phyloP scores from a whole-genome alignment of 2,113 vertebrate genomes.

The Nesoenas mayeri region DNA sequence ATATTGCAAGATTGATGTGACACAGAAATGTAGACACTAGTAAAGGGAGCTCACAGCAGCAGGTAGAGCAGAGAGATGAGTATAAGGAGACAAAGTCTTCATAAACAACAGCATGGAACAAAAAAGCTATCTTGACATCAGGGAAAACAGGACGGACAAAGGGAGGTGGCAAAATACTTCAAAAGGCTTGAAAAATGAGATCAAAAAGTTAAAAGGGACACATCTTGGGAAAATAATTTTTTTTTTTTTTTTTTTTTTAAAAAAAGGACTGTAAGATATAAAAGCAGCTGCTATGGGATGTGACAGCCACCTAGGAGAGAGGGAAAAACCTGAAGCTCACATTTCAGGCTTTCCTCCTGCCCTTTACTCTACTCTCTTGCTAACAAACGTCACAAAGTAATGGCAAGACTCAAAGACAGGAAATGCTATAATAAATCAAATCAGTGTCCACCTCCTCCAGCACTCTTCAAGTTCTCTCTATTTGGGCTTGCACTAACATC shows the following conservation, averaged over 20 bases:
- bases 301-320: background rate
- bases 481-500: background rate
- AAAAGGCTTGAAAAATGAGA: slow-evolving; percentile 14
- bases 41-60: slow-evolving; percentile 28
- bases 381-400: background rate
- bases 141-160: slow-evolving; percentile 15
- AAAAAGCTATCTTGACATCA: background rate
- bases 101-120: background rate
- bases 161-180: slow-evolving; percentile 1
- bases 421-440: background rate
- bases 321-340: background rate
- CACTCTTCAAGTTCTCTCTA: background rate
- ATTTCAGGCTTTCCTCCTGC: background rate
- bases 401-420: background rate
- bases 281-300: background rate
- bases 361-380: background rate
- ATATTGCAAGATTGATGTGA: slow-evolving; percentile 64
- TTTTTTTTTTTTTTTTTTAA: no score
- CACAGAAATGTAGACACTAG: slow-evolving; percentile 56
- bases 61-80: slow-evolving; percentile 17
- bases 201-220: background rate
- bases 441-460: background rate
- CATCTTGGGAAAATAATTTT: background rate
- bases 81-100: slow-evolving; percentile 9
- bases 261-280: background rate